Base-by-base conservation (phyloP, 2,888 invertebrate species). In the Tuberolachnus salignus region DNA sequence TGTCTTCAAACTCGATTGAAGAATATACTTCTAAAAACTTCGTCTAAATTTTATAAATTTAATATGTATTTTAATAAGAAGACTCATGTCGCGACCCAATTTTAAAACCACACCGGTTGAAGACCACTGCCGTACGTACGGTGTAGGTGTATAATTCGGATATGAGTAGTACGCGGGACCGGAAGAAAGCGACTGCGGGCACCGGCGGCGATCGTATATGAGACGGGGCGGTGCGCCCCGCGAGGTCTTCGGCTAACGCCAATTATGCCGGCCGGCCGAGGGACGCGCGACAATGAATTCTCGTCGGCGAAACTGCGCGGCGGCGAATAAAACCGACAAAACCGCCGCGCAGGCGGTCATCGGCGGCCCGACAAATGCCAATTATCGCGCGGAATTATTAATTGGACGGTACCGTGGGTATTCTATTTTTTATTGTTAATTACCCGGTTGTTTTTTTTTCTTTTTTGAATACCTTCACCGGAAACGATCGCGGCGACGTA, bases 221-320 rank as follows among this genome's bases (percentile, higher is more conserved):
- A 23, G 23, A 10, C 8, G 11, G 55, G 42, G 46, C 14, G 23
- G 26, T 21, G n/a, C 64, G 44, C 74, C 63, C 46, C 74, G 53
- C 53, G 67, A 75, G 46, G 57, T 75, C 66, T 75, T 49, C 75
- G 34, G 46, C 63, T 67, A 75, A 75, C 67, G 75, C 66, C 75
- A 75, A 75, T 75, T 75, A 75, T 66, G 46, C 46, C 46, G 21
- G 57, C 16, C 57, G 55, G 46, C n/a, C n/a, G 14, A 6, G 19
- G 49, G 49, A 13, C 9, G 8, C 21, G 44, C 10, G 23, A 66
- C 44, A 14, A 75, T 67, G 46, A 75, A 75, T 75, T 59, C n/a
- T n/a, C 46, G 57, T 11, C n/a, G 14, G 53, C 1, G 44, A 44
- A 44, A 46, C 46, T 46, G 26, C 16, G 57, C 44, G 57, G 21